Percentiles rank a stretch among this genome's conserved stretches.
phyloP scores from a whole-genome alignment of 2,888 invertebrate genomes.

The Eumacrocentrus americanus region DNA sequence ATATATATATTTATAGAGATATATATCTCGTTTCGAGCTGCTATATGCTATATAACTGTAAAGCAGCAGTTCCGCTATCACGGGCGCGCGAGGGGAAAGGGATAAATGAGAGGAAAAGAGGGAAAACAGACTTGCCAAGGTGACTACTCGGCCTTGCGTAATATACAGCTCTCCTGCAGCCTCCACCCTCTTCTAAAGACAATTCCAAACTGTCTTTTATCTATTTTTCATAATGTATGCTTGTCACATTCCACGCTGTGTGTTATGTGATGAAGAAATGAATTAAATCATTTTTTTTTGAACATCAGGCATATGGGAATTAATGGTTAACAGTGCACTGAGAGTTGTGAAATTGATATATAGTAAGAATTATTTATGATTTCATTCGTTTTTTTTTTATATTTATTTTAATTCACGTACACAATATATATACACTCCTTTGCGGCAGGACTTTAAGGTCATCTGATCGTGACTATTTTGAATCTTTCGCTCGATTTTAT shows the following conservation, averaged over 20 bases:
- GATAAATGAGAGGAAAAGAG: conserved; percentile 32
- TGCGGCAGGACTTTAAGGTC: conserved; percentile 23
- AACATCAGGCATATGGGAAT: too few species aligned
- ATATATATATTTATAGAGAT: background rate
- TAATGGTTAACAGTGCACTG: too few species aligned
- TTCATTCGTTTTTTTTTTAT: conserved; percentile 13
- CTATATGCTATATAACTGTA: conserved; percentile 51
- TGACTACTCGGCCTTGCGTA: conserved; percentile 56
- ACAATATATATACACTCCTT: conserved; percentile 7
- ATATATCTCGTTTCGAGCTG: conserved; percentile 7
- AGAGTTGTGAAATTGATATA: too few species aligned
- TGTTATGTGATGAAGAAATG: too few species aligned
- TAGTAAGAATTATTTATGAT: too few species aligned
- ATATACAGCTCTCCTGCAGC: conserved; percentile 36
- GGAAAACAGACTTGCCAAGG: conserved; percentile 49
- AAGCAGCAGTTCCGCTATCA: conserved; percentile 52
- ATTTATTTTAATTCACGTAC: conserved; percentile 8
- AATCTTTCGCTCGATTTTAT: conserved; percentile 27
- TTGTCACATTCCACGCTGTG: too few species aligned
- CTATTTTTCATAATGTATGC: too few species aligned
- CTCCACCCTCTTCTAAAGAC: conserved; percentile 16
- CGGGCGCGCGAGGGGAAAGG: conserved; percentile 25
- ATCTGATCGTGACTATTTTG: conserved; percentile 25
- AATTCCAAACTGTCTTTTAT: background rate
- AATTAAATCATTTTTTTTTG: too few species aligned